Conservation (phyloP, 2,113 vertebrate genomes). For the Trochalopteron elliotii region DNA sequence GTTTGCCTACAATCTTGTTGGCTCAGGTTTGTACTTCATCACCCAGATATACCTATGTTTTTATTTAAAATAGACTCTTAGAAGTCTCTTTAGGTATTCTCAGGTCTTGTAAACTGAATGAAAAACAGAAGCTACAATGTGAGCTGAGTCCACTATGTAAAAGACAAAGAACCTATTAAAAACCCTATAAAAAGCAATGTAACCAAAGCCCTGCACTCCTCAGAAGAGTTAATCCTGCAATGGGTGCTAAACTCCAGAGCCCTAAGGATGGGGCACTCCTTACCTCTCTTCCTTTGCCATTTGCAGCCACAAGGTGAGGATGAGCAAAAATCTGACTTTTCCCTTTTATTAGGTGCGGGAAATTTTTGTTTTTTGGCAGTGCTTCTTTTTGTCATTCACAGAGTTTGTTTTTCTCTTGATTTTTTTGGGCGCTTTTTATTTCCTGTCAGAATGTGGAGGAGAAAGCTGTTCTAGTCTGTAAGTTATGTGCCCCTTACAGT, state of each 20-base stretch:
- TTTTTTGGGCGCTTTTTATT: constrained; percentile 36
- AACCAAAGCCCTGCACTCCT: neutral
- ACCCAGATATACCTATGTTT: neutral
- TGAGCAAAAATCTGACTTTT: neutral
- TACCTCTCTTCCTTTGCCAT: neutral
- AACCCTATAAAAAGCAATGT: neutral
- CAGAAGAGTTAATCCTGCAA: neutral
- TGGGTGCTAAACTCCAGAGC: neutral
- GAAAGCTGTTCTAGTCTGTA: neutral
- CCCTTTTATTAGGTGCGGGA: neutral
- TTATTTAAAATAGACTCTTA: neutral
- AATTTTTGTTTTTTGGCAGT: neutral
- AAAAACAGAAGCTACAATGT: neutral
- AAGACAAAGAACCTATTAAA: neutral
- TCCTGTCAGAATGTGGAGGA: neutral
- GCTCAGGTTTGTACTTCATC: neutral
- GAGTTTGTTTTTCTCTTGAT: neutral
- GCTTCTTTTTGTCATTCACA: constrained; percentile 15
- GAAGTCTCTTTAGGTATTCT: neutral
- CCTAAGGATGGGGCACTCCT: neutral
- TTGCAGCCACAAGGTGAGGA: neutral
- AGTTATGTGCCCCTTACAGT: constrained; percentile 46
- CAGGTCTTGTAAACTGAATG: neutral
- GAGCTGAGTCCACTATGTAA: neutral
- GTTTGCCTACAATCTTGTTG: neutral